Percentiles rank a stretch among this genome's conserved stretches.
phyloP scores from a whole-genome alignment of 2,797 vertebrate species.

The Scleropages formosus region DNA sequence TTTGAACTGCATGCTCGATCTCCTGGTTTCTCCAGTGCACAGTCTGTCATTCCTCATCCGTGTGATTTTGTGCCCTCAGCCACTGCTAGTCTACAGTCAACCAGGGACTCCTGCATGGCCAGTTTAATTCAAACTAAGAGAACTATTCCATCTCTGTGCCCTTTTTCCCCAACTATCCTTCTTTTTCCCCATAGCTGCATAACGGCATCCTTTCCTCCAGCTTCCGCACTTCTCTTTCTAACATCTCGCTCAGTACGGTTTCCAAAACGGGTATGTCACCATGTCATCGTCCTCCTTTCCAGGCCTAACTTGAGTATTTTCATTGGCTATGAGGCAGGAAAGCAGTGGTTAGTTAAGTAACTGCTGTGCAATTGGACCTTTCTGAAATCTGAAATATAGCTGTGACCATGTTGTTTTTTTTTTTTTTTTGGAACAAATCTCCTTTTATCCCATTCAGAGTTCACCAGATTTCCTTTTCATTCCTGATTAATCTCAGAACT shows the following conservation, averaged over 20 bases:
- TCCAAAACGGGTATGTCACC: constrained; percentile 74
- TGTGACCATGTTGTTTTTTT: too few relatives aligned
- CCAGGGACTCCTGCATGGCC: neutral
- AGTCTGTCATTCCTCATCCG: neutral
- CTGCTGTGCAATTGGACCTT: too few relatives aligned
- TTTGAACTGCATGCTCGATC: neutral
- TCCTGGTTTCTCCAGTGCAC: neutral
- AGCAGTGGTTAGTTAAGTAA: too few relatives aligned
- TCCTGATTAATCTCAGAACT: too few relatives aligned
- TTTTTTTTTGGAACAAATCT: too few relatives aligned
- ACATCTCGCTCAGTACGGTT: constrained; percentile 74
- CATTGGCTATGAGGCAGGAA: too few relatives aligned
- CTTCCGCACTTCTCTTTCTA: constrained; percentile 78
- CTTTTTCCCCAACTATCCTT: constrained; percentile 29
- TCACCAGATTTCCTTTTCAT: too few relatives aligned
- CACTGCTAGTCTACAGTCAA: neutral
- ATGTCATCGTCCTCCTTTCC: constrained; percentile 44
- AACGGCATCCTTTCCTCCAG: constrained; percentile 72
- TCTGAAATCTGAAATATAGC: too few relatives aligned
- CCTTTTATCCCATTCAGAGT: too few relatives aligned
- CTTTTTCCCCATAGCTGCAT: constrained; percentile 70
- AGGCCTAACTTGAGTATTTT: constrained; percentile 20
- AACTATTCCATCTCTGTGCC: neutral
- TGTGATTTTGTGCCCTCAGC: neutral
- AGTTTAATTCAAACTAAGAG: constrained; percentile 3